Base-by-base conservation (phyloP, 2,888 invertebrate genomes). In the Himalopsyche tibetana region DNA sequence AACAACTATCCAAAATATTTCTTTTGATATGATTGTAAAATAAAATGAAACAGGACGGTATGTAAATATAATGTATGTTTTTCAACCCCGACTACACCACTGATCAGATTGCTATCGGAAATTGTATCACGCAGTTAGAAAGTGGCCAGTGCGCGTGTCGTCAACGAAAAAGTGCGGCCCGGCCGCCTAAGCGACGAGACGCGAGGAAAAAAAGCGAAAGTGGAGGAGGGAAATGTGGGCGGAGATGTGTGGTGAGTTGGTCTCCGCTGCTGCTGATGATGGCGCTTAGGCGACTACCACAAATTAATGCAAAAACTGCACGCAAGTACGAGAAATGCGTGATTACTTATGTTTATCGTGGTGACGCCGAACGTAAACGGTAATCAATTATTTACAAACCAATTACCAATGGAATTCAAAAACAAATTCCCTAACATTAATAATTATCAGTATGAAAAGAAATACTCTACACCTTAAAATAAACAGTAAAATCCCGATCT, bases 191-290 rank as follows among this genome's bases (percentile, higher is more conserved):
- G 56, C 45, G 69, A 55, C 82, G 85, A 55, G 36, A 56, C 85
- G 63, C 63, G n/a, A 38, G 42, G 82, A 84, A 85, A 85, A 85
- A 85, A 82, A 83, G 85, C 85, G 85, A 85, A 85, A 85, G 85
- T 85, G 85, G 83, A 79, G 82, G 69, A 84, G 81, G 80, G 19
- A 74, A 45, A 17, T 51, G 80, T 80, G 80, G 80, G 80, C 80
- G 80, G 80, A 51, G 80, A 45, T 19, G 45, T 80, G 80, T 74
- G 74, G 74, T 36, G 74, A 74, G 74, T 38, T 74, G 74, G 74
- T 38, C 74, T 74, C 74, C 74, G 36, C 36, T 28, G 74, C 74
- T 36, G 36, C 38, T 15, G 74, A 74, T 36, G 28, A 74, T 74
- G 74, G 36, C 36, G 74, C 28, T 74, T 15, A 36, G 36, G 74